phyloP scores from a whole-genome alignment of 2,888 invertebrate species.

The Chaetoderma sp. region DNA sequence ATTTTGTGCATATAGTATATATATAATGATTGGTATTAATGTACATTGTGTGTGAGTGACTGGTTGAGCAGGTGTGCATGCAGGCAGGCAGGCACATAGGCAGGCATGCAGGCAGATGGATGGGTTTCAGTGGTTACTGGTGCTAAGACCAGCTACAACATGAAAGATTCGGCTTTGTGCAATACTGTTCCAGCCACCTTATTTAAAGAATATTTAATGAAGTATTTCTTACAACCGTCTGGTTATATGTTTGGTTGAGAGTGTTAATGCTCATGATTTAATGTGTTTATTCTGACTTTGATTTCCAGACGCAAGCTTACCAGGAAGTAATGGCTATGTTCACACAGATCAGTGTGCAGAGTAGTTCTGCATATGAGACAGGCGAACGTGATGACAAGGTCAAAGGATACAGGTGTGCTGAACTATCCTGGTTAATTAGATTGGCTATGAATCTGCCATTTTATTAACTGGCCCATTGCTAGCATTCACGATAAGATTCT shows the following conservation, averaged over 20 bases:
- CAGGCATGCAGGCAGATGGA: no score
- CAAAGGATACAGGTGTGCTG: slow-evolving; percentile 67
- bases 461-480: no score
- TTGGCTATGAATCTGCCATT: no score
- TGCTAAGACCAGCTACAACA: no score
- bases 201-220: no score
- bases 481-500: no score
- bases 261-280: neutral
- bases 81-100: no score
- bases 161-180: no score
- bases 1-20: neutral
- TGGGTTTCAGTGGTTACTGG: no score
- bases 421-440: no score
- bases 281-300: neutral
- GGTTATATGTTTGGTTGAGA: neutral
- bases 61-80: neutral
- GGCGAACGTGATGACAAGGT: slow-evolving; percentile 56
- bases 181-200: no score
- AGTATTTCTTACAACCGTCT: no score
- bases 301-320: slow-evolving; percentile 75
- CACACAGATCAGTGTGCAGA: slow-evolving; percentile 92
- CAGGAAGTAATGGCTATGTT: slow-evolving; percentile 99
- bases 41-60: neutral
- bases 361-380: slow-evolving; percentile 73
- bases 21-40: slow-evolving; percentile 3